Conservation (phyloP, 2,888 invertebrate species). For the Sympetrum striolatum region DNA sequence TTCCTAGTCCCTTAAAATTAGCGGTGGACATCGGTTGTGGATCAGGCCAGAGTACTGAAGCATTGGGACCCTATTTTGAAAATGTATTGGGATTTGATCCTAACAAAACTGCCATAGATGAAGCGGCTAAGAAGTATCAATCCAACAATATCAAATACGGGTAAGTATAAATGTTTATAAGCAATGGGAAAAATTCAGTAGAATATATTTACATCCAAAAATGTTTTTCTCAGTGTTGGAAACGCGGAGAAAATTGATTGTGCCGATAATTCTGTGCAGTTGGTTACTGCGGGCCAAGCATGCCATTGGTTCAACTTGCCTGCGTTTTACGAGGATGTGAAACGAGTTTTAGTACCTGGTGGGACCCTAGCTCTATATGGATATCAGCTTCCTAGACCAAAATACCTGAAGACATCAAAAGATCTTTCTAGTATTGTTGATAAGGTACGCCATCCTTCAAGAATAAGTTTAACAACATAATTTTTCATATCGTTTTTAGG, state of each 20-base stretch:
- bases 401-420: conserved; percentile 46
- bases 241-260: conserved; percentile 57
- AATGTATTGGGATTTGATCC: conserved; percentile 60
- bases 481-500: too few relatives aligned
- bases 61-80: conserved; percentile 58
- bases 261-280: conserved; percentile 54
- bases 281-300: conserved; percentile 59
- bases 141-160: conserved; percentile 54
- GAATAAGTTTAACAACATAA: neutral
- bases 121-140: conserved; percentile 55
- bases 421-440: conserved; percentile 50
- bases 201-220: too few relatives aligned
- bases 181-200: too few relatives aligned
- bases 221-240: conserved; percentile 52
- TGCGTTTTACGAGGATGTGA: conserved; percentile 58
- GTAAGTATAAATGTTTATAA: conserved; percentile 48
- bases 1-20: conserved; percentile 47
- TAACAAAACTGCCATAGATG: conserved; percentile 57
- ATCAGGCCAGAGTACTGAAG: conserved; percentile 61
- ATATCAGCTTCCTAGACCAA: conserved; percentile 51
- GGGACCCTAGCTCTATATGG: conserved; percentile 58
- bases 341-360: conserved; percentile 57
- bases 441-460: conserved; percentile 49
- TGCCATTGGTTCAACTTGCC: conserved; percentile 60
- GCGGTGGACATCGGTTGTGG: conserved; percentile 64